phyloP scores from a whole-genome alignment of 2,113 vertebrate genomes.

The Myiagra hebetior region DNA sequence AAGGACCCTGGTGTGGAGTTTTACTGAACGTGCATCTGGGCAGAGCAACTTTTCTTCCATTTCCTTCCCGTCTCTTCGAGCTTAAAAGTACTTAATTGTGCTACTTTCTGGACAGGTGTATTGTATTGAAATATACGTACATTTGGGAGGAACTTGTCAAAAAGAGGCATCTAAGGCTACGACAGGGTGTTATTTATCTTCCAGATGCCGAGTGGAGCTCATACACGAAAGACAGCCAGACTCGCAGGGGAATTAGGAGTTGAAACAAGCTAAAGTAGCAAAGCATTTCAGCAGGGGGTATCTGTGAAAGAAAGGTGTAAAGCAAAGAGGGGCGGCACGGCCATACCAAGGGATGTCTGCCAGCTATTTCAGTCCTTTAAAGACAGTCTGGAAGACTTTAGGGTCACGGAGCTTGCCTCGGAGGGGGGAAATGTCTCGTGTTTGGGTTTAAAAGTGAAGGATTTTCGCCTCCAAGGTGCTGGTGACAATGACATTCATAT shows the following conservation, averaged over 20 bases:
- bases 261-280: neutral
- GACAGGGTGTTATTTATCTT: neutral
- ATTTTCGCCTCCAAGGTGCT: neutral
- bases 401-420: neutral
- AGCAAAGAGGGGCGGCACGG: neutral
- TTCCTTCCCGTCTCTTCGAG: neutral
- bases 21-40: neutral
- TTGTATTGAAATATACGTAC: neutral
- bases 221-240: rapidly evolving
- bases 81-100: neutral
- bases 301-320: neutral
- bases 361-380: neutral
- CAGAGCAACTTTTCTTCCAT: neutral
- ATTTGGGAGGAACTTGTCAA: neutral
- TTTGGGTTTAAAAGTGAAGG: neutral
- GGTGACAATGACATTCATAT: neutral
- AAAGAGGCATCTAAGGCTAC: neutral
- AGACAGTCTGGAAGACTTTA: neutral
- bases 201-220: neutral
- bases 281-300: neutral
- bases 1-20: neutral
- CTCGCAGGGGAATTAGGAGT: too few relatives aligned
- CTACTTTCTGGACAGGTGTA: neutral
- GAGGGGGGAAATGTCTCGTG: neutral
- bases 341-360: neutral